Base-by-base conservation (phyloP, 2,113 vertebrate genomes). In the Meles meles region DNA sequence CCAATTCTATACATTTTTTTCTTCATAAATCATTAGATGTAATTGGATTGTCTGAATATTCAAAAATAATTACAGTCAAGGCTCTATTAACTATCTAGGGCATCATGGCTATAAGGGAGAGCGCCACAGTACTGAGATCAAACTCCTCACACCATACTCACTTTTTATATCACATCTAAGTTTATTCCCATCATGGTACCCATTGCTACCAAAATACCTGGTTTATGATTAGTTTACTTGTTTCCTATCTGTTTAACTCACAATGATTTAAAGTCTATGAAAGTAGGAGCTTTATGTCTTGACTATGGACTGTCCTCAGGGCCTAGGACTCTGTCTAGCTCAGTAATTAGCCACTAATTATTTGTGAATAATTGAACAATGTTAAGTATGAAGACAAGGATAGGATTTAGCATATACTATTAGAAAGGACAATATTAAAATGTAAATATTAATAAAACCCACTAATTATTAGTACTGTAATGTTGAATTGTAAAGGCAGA, bases 11-110 rank as follows among this genome's bases (percentile, higher is more conserved):
- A 74, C 2, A 57, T 42, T 25, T 25, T 72, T 49, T 23, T 72
- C 5, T 42, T 84, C 12, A n/a, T 63, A 44, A 69, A 8, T 52
- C 52, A 67, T 37, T 42, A 71, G 29, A 23, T 82, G 8, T 59
- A 84, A 18, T 2, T n/a, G 23, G 20, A 27, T 25, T 77, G 4
- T 37, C 21, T 92, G 29, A 13, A 67, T 90, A 34, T 49, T 55
- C 1, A 37, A 77, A 95, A 52, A 14, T 25, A 79, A 9, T 37
- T 92, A 18, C 34, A 49, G 59, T 9, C 18, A 39, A 31, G 55
- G 10, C 47, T 63, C 1, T 6, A 0, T 42, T 13, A 44, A 20
- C 17, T 57, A 6, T 20, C 0, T 12, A 61, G 44, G 12, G 21
- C 57, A 5, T 39, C 63, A 47, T 63, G 17, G 49, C 5, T 82